phyloP scores from a whole-genome alignment of 2,797 vertebrate genomes.

The Luscinia megarhynchos region DNA sequence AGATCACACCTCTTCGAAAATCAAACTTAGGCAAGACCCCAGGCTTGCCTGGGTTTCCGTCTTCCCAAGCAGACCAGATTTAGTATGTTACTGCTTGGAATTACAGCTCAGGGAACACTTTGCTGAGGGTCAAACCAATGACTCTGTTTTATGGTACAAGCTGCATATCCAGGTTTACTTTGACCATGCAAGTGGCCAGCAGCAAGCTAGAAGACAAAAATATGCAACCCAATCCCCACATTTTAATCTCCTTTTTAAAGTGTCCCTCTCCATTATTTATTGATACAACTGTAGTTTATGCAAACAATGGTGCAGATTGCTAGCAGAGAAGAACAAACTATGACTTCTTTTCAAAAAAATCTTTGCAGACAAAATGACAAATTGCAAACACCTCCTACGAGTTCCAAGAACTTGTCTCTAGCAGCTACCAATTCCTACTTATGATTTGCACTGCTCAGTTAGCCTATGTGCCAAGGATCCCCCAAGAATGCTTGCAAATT shows the following conservation, averaged over 20 bases:
- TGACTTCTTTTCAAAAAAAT: constrained; percentile 14
- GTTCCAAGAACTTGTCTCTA: constrained; percentile 6
- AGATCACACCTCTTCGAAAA: background rate
- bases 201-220: constrained; percentile 40
- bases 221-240: background rate
- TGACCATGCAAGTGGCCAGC: constrained; percentile 11
- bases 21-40: background rate
- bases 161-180: constrained; percentile 9
- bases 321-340: constrained; percentile 8
- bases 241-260: constrained; percentile 45
- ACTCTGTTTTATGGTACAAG: background rate
- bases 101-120: background rate
- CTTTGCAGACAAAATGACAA: constrained; percentile 1
- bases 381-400: constrained; percentile 9
- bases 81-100: background rate
- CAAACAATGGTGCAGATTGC: background rate
- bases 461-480: background rate
- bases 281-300: background rate
- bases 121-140: background rate
- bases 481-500: background rate
- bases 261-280: constrained; percentile 25
- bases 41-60: background rate
- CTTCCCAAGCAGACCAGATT: background rate
- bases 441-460: background rate
- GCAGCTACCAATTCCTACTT: background rate